Conservation (phyloP, 2,113 vertebrate species). For the Oreochromis aureus region DNA sequence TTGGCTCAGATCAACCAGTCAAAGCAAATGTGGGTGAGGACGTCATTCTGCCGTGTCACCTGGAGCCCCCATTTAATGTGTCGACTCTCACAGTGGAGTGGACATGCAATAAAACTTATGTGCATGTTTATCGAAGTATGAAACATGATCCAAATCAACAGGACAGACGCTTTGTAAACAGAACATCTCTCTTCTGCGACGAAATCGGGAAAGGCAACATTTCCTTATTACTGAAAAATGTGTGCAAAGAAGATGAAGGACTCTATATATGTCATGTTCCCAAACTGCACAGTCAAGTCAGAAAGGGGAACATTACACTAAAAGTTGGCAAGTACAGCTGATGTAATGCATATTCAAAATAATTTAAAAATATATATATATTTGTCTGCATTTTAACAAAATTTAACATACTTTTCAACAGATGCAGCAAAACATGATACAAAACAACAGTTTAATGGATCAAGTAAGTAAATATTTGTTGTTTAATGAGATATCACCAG, state of each 20-base stretch:
- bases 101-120: background rate
- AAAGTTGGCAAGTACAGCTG: background rate
- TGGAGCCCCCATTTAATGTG: background rate
- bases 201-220: background rate
- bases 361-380: rapidly evolving
- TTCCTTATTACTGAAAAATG: background rate
- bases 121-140: background rate
- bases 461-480: background rate
- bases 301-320: background rate
- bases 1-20: background rate
- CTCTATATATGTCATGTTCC: background rate
- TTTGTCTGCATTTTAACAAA: no score
- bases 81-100: background rate
- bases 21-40: background rate
- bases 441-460: background rate
- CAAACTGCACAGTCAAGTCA: background rate
- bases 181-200: background rate
- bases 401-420: no score
- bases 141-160: background rate
- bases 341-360: background rate
- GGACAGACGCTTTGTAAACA: background rate
- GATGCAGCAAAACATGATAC: no score
- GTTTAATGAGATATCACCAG: no score
- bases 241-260: background rate
- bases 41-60: background rate